Conservation (phyloP, 2,888 invertebrate species). For the Ceriagrion tenellum region DNA sequence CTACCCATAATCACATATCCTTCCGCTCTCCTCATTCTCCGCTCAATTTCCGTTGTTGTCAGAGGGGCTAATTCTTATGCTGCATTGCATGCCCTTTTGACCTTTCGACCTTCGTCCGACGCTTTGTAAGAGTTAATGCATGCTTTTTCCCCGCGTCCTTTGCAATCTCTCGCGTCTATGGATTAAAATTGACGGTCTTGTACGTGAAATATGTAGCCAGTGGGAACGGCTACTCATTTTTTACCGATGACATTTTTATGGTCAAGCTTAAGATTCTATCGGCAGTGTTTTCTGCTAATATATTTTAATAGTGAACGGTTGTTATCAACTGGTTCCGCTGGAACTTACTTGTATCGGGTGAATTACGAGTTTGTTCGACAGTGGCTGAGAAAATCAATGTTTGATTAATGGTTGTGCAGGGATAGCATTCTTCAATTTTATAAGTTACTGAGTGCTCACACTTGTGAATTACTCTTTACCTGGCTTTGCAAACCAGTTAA, state of each 20-base stretch:
- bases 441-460: background rate
- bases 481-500: too few relatives aligned
- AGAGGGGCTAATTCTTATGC: constrained; percentile 24
- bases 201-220: background rate
- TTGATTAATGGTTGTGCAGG: too few relatives aligned
- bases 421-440: too few relatives aligned
- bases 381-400: background rate
- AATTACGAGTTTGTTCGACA: background rate
- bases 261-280: background rate
- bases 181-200: background rate
- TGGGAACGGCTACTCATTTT: background rate
- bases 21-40: constrained; percentile 7
- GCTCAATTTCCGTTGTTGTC: constrained; percentile 39
- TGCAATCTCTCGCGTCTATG: background rate
- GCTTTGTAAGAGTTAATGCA: background rate
- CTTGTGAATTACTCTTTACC: background rate
- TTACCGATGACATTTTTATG: constrained; percentile 11
- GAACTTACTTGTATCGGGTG: background rate
- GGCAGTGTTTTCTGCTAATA: background rate
- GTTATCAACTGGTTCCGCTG: background rate
- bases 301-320: background rate
- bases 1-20: background rate
- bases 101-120: constrained; percentile 20
- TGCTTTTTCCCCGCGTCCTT: background rate
- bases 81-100: constrained; percentile 32